Evolutionary conservation across 2,888 invertebrate species (phyloP).

Genomic region (Molorchus minor): DNA sequence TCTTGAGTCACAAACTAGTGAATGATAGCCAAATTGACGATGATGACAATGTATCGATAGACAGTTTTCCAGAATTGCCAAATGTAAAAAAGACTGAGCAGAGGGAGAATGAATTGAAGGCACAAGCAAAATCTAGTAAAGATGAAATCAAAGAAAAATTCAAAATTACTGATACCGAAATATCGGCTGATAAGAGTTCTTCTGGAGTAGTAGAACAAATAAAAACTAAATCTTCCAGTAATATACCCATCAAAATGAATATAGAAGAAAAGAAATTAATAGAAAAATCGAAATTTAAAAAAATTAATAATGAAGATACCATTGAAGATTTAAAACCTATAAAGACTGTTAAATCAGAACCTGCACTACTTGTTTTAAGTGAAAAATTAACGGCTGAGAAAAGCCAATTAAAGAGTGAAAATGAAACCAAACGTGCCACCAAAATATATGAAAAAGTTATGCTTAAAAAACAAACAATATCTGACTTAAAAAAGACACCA

Average conservation of each 20-base stretch:
- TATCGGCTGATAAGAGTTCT: constrained; percentile 15
- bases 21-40: constrained; percentile 71
- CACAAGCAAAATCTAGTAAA: constrained; percentile 57
- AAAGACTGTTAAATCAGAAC: neutral
- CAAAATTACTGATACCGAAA: constrained; percentile 26
- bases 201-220: neutral
- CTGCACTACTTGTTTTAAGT: neutral
- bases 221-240: neutral
- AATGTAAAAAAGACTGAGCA: constrained; percentile 71
- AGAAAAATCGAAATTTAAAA: neutral
- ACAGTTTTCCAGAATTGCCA: constrained; percentile 74
- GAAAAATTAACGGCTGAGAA: too few relatives aligned
- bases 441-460: neutral
- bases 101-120: constrained; percentile 69
- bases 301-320: neutral
- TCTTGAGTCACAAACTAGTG: constrained; percentile 74
- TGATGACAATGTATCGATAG: constrained; percentile 71
- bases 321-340: neutral
- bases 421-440: too few relatives aligned
- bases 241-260: neutral
- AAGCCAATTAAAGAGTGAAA: too few relatives aligned
- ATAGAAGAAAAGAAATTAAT: constrained; percentile 7
- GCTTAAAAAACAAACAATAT: neutral
- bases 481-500: constrained; percentile 7
- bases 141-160: constrained; percentile 32